Conservation (phyloP, 2,113 vertebrate genomes). For the Oryctolagus cuniculus region DNA sequence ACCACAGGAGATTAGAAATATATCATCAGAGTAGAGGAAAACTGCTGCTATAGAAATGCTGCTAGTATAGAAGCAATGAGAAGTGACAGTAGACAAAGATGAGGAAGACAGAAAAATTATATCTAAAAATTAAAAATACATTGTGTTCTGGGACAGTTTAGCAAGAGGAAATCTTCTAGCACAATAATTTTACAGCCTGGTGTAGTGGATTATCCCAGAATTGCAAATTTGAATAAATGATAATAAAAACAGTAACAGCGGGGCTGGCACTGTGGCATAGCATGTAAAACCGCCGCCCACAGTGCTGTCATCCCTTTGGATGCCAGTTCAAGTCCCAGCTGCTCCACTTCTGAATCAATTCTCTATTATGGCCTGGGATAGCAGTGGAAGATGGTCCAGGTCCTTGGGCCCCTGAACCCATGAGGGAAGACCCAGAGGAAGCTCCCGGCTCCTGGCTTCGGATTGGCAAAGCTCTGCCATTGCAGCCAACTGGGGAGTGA, state of each 20-base stretch:
- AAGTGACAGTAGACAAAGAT: conserved; percentile 42
- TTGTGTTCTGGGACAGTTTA: neutral
- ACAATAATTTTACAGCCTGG: conserved; percentile 5
- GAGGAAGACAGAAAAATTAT: neutral
- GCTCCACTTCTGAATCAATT: too few relatives aligned
- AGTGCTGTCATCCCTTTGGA: too few relatives aligned
- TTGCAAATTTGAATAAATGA: conserved; percentile 9
- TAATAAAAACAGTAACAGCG: neutral
- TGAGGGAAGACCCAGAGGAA: too few relatives aligned
- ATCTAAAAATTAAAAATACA: conserved; percentile 18
- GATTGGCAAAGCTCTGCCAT: too few relatives aligned
- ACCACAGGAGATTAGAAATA: conserved; percentile 42
- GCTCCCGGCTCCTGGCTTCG: too few relatives aligned
- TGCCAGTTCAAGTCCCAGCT: too few relatives aligned
- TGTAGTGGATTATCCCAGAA: conserved; percentile 29
- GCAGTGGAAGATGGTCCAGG: too few relatives aligned
- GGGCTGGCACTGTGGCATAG: too few relatives aligned
- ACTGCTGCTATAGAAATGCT: neutral
- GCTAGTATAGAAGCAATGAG: conserved; percentile 53
- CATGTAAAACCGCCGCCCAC: too few relatives aligned
- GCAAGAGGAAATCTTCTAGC: conserved; percentile 6
- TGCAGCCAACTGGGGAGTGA: too few relatives aligned
- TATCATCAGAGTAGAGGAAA: conserved; percentile 42
- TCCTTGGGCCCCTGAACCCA: too few relatives aligned
- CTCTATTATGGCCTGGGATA: too few relatives aligned